phyloP scores from a whole-genome alignment of 2,797 vertebrate species.

The Oophaga sylvatica region DNA sequence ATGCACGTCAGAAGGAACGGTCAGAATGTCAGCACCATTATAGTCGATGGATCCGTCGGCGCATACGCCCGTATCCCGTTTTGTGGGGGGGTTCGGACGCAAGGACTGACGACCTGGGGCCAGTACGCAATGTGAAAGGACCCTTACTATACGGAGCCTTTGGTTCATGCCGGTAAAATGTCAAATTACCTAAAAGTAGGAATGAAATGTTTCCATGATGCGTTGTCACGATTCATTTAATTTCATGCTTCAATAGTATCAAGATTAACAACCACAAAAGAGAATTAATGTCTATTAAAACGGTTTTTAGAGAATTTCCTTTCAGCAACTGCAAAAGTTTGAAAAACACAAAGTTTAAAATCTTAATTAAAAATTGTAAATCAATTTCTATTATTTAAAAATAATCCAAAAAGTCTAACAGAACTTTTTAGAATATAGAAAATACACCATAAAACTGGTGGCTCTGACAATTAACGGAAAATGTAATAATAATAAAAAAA shows the following conservation, averaged over 20 bases:
- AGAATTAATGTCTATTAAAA: conserved; percentile 3
- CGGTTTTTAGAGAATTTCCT: not conserved
- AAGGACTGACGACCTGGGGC: no score
- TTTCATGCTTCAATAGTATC: not conserved
- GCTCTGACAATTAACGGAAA: not conserved
- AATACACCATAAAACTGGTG: not conserved
- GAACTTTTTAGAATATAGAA: not conserved
- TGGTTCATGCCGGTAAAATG: not conserved
- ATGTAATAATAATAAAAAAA: not conserved
- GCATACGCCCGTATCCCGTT: no score
- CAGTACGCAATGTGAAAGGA: no score
- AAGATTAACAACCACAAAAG: conserved; percentile 24
- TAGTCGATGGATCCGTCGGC: no score
- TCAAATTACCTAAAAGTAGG: not conserved
- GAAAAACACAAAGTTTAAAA: no score
- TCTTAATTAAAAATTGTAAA: not conserved
- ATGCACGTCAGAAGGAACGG: no score
- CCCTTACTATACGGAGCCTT: not conserved
- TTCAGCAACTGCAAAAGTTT: not conserved
- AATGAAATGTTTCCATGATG: conserved; percentile 2
- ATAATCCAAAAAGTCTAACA: not conserved
- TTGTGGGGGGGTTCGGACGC: no score
- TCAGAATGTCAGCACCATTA: no score
- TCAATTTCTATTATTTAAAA: not conserved
- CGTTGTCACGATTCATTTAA: not conserved